Evolutionary conservation across 2,113 vertebrate genomes (phyloP), one percentile per base, ranked within the genome.

Genomic region (Elanus axillaris): DNA sequence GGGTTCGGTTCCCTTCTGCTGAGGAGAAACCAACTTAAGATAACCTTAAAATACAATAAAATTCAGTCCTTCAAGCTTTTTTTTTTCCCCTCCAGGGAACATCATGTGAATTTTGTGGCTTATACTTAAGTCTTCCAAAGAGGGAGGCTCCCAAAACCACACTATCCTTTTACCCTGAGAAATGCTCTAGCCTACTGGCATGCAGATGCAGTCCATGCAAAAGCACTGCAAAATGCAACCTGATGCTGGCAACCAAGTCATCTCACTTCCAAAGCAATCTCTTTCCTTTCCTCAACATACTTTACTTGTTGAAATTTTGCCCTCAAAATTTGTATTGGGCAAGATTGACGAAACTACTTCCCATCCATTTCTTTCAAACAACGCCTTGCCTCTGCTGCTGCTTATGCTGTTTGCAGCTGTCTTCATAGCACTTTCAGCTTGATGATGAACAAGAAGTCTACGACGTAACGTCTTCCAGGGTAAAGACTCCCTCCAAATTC

Each of bases 81-180:
- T 53, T 53, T 15, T 25, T 2, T 1, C 16, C 16, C 10, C 5
- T 20, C 6, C 13, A 1, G 19, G 16, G 76, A 94, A 60, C 0
- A 0, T 3, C 1, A 3, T 18, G 27, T 66, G 68, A 77, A 66
- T 58, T 79, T 40, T 47, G 18, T 52, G 50, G 20, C 40, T 92
- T 73, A 40, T 5, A 19, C 13, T 79, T 85, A 50, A 48, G 15
- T 27, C 60, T 60, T 56, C 59, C 31, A 52, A 87, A 36, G 31
- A 93, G 34, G 13, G 5, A 72, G 20, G 20, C 42, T 58, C 50
- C 45, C 53, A 40, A 75, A 50, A 58, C 27, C 75, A 59, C 25
- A 31, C 13, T 5, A 32, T 5, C 16, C 27, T 66, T 60, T 47
- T 34, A 66, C 26, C 50, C 42, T 4, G 14, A 71, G 5, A 81